phyloP scores from a whole-genome alignment of 2,888 invertebrate genomes.

The Octodonta nipae region DNA sequence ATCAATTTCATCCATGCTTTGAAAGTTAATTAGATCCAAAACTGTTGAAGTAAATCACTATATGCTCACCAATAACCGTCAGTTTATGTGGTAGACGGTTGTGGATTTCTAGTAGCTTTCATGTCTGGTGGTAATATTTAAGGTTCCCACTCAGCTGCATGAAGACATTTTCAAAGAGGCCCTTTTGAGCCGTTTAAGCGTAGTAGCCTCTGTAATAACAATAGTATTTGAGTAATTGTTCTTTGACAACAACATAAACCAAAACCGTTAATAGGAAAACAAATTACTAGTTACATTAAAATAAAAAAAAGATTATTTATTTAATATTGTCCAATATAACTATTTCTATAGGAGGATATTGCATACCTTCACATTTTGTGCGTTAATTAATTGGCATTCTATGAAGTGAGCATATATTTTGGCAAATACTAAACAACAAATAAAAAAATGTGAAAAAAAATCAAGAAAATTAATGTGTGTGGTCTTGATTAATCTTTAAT shows the following conservation, averaged over 20 bases:
- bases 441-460: no score
- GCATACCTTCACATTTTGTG: no score
- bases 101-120: constrained; percentile 18
- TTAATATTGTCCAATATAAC: no score
- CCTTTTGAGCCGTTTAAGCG: constrained; percentile 23
- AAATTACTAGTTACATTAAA: no score
- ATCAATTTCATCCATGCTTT: no score
- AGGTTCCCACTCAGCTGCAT: constrained; percentile 25
- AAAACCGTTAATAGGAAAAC: constrained; percentile 12
- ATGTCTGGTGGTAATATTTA: constrained; percentile 21
- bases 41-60: constrained; percentile 17
- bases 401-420: no score
- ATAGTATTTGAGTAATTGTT: constrained; percentile 35
- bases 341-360: no score
- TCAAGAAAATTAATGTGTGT: no score
- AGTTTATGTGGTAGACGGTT: constrained; percentile 13
- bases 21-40: constrained; percentile 15
- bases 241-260: constrained; percentile 14
- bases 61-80: constrained; percentile 19
- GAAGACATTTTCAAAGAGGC: constrained; percentile 23
- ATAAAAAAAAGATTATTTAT: no score
- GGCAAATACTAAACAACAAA: no score
- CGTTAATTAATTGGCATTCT: no score
- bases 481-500: no score
- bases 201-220: constrained; percentile 38